Conservation (phyloP, 2,113 vertebrate genomes). For the Emydocephalus ijimae region DNA sequence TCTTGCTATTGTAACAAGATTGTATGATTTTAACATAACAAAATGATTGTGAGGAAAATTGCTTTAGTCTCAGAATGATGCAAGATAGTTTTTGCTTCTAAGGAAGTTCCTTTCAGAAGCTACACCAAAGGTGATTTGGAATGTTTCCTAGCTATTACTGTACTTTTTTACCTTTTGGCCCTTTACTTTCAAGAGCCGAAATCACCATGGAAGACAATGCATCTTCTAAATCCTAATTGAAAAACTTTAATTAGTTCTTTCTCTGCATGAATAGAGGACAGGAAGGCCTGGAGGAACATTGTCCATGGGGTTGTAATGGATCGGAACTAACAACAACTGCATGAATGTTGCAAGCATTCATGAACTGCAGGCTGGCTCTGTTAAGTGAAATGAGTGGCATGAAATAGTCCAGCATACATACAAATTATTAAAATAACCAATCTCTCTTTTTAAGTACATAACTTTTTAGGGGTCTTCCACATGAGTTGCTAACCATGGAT, state of each 20-base stretch:
- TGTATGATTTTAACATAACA: neutral
- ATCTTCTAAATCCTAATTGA: neutral
- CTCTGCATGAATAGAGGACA: slow-evolving; percentile 61
- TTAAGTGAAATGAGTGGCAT: slow-evolving; percentile 56
- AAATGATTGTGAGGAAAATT: neutral
- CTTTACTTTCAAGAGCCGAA: neutral
- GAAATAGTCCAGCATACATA: slow-evolving; percentile 70
- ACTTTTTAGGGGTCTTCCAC: slow-evolving; percentile 34
- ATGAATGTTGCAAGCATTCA: slow-evolving; percentile 76
- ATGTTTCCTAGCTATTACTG: neutral
- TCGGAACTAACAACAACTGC: slow-evolving; percentile 12
- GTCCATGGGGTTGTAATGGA: no score
- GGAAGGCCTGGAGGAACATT: no score
- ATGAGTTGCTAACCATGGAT: neutral
- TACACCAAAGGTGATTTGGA: neutral
- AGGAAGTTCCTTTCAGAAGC: neutral
- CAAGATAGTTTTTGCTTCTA: neutral
- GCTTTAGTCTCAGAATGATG: neutral
- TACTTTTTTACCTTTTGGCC: no score
- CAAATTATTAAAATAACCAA: slow-evolving; percentile 39
- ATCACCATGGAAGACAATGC: neutral
- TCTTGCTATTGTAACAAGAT: neutral
- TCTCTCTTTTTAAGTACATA: slow-evolving; percentile 57
- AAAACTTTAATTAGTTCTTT: slow-evolving; percentile 62
- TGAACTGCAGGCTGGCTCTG: slow-evolving; percentile 58